phyloP scores from a whole-genome alignment of 2,888 invertebrate genomes.

The Lumbricus terrestris region DNA sequence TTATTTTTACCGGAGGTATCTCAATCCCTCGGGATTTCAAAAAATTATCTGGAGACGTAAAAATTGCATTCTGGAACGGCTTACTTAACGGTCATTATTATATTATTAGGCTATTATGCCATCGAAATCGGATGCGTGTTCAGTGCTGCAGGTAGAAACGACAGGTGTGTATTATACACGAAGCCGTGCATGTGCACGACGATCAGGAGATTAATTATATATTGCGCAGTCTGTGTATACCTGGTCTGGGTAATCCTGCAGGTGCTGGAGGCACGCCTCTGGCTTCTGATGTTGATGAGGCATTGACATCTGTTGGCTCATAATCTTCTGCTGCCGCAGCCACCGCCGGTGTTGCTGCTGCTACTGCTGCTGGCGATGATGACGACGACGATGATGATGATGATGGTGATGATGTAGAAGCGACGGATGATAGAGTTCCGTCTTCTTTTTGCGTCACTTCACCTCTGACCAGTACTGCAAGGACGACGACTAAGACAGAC shows the following conservation, averaged over 20 bases:
- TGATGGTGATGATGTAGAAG: background rate
- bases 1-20: too few relatives aligned
- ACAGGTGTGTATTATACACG: background rate
- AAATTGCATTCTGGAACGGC: too few relatives aligned
- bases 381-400: background rate
- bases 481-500: background rate
- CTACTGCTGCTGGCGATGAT: background rate
- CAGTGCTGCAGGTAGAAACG: background rate
- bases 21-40: too few relatives aligned
- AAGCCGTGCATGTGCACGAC: background rate
- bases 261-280: background rate
- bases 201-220: background rate
- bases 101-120: too few relatives aligned
- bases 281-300: background rate
- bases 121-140: background rate
- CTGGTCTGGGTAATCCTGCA: background rate
- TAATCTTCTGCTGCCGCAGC: background rate
- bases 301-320: background rate
- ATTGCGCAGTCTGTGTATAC: too few relatives aligned
- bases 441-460: background rate
- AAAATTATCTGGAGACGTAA: too few relatives aligned
- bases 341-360: background rate
- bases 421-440: background rate
- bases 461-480: background rate
- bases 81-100: too few relatives aligned